Evolutionary conservation across 2,797 vertebrate species (phyloP), one percentile per base, ranked within the genome.

Genomic region (Thaleichthys pacificus): DNA sequence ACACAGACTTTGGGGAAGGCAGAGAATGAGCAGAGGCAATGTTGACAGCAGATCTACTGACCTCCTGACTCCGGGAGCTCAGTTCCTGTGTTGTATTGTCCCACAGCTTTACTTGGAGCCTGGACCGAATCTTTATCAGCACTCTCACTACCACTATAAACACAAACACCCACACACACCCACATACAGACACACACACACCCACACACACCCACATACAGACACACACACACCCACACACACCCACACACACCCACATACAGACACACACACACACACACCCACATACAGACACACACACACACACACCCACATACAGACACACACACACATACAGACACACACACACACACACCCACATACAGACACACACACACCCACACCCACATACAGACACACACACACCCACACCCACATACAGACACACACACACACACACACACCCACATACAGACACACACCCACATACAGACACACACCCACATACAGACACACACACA

Each of bases 31-130:
- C 63, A 75, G 47, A 58, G 32, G 51, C n/a, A 60, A 73, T 71
- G 28, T 58, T 68, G 66, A 68, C 66, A 68, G 54, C 66, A 68
- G 66, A 28, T 68, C 49, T 57, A 56, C 30, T 68, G 51, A 68
- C 51, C 66, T 71, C 12, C 61, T 75, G 42, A 47, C 54, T 62
- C 64, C 61, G 42, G 66, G 8, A 70, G 32, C 56, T 62, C 26
- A 73, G 58, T 79, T 76, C 72, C 68, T 79, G 47, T 75, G 72
- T 79, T 79, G 77, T 74, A 64, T 67, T 65, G 61, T 62, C 67
- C 65, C 47, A 66, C 21, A 65, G 38, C 65, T 66, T 42, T 51
- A 51, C 42, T 66, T 66, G 65, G 65, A 51, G 65, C 65, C 42
- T 26, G 22, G 22, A 66, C 21, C 65, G 51, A 47, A 7, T 49